These are phyloP conservation scores for Pachycephus smyrnensis DNA, from an alignment of 2,888 invertebrate species.

Conservation along the genomic window DNA sequence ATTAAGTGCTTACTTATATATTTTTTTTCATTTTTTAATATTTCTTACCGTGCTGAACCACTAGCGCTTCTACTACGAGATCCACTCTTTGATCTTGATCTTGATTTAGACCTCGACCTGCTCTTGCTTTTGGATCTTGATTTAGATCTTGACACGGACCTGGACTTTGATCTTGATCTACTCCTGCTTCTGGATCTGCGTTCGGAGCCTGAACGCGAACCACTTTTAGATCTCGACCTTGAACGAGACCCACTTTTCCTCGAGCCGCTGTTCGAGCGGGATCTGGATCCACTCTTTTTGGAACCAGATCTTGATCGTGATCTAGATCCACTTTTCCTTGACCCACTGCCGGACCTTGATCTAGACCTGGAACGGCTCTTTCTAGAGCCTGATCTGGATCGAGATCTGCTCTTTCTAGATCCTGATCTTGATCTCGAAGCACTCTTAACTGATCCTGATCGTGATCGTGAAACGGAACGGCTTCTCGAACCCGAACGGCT, in stretches of 20 bases:
- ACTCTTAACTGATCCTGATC: constrained; percentile 56
- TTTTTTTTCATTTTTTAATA: not conserved
- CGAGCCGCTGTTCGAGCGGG: constrained; percentile 49
- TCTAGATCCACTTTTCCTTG: constrained; percentile 44
- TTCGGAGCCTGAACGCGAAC: constrained; percentile 61
- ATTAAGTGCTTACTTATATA: not conserved
- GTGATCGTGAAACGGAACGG: constrained; percentile 64
- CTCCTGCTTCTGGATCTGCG: constrained; percentile 24
- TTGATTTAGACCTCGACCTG: constrained; percentile 49
- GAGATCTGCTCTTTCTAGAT: constrained; percentile 56
- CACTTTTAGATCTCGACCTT: constrained; percentile 64
- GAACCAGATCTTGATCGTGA: constrained; percentile 63
- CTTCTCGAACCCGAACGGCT: constrained; percentile 62
- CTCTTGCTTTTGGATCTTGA: constrained; percentile 47
- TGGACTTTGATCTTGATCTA: constrained; percentile 51
- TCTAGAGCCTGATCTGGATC: constrained; percentile 59
- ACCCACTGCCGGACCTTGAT: constrained; percentile 27
- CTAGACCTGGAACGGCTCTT: constrained; percentile 35
- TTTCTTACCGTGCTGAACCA: constrained; percentile 53
- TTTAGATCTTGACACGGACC: constrained; percentile 44
- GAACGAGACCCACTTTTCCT: constrained; percentile 19
- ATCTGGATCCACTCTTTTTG: constrained; percentile 58
- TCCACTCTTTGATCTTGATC: constrained; percentile 53
- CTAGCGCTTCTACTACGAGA: constrained; percentile 57
- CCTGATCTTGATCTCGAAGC: constrained; percentile 43